Evolutionary conservation across 2,797 vertebrate genomes (phyloP).

Genomic region (Sebastes miniatus): DNA sequence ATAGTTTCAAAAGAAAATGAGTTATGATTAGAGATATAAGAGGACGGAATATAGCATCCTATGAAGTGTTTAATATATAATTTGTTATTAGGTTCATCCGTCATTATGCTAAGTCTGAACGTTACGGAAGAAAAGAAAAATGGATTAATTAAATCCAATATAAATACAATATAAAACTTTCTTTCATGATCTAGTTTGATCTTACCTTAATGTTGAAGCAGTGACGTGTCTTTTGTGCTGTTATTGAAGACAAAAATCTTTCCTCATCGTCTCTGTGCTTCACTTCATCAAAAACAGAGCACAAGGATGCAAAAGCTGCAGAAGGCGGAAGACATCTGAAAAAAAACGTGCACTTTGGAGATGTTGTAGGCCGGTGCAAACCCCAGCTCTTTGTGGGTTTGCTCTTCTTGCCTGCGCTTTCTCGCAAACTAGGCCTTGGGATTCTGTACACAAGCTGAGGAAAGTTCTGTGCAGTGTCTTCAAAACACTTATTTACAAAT

Average conservation of each 20-base stretch:
- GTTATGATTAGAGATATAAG: background rate
- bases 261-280: constrained; percentile 15
- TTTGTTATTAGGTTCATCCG: background rate
- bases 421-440: constrained; percentile 13
- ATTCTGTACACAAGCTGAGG: background rate
- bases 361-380: constrained; percentile 51
- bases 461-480: background rate
- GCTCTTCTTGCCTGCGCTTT: background rate
- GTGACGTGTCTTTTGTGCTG: background rate
- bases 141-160: background rate
- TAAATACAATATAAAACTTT: background rate
- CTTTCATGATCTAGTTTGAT: background rate
- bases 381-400: constrained; percentile 45
- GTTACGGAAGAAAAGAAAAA: background rate
- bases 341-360: constrained; percentile 31
- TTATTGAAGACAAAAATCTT: constrained; percentile 6
- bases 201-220: constrained; percentile 50
- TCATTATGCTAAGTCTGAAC: background rate
- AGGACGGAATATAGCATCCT: background rate
- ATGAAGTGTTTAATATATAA: background rate
- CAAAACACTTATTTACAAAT: background rate
- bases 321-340: constrained; percentile 59
- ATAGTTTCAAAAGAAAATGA: background rate
- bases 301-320: constrained; percentile 20
- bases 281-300: constrained; percentile 17